Conservation (phyloP, 1,140 invertebrate genomes). For the Drosophila nigromelanica region DNA sequence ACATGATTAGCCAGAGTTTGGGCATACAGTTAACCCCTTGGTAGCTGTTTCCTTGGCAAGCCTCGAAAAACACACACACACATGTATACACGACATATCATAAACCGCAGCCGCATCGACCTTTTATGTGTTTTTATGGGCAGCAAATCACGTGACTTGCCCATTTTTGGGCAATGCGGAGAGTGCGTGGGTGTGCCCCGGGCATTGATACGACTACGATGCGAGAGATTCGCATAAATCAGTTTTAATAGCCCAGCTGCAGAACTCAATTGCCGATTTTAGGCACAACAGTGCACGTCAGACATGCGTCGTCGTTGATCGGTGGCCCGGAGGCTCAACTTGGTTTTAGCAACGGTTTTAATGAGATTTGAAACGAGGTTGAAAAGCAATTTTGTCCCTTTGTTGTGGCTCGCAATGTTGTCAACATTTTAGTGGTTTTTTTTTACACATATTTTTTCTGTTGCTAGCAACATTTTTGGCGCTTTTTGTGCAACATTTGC, state of each 20-base stretch:
- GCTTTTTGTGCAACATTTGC: slow-evolving; percentile 75
- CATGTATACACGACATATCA: not conserved
- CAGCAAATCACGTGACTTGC: slow-evolving; percentile 78
- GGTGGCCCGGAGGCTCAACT: slow-evolving; percentile 15
- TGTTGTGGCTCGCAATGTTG: slow-evolving; percentile 31
- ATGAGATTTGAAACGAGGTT: slow-evolving; percentile 64
- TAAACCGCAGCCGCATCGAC: slow-evolving; percentile 56
- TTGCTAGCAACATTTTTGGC: slow-evolving; percentile 63
- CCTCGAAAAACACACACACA: not conserved
- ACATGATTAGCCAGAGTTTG: slow-evolving; percentile 49
- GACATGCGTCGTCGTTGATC: slow-evolving; percentile 2
- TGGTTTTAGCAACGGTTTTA: slow-evolving; percentile 58
- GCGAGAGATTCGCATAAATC: slow-evolving; percentile 59
- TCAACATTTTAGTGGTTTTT: slow-evolving; percentile 29
- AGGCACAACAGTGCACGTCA: slow-evolving; percentile 37
- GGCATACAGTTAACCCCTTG: slow-evolving; percentile 45
- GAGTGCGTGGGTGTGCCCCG: slow-evolving; percentile 60
- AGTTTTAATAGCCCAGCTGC: slow-evolving; percentile 77
- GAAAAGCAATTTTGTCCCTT: slow-evolving; percentile 51
- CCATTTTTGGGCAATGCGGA: slow-evolving; percentile 52
- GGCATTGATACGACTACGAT: slow-evolving; percentile 33
- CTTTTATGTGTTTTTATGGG: slow-evolving; percentile 64
- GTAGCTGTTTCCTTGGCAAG: slow-evolving; percentile 13
- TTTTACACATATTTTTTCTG: not conserved
- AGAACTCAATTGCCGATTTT: slow-evolving; percentile 48